These are phyloP conservation scores for Alloscopus bannaensis DNA, from an alignment of 2,888 invertebrate species.

Conservation along the genomic window DNA sequence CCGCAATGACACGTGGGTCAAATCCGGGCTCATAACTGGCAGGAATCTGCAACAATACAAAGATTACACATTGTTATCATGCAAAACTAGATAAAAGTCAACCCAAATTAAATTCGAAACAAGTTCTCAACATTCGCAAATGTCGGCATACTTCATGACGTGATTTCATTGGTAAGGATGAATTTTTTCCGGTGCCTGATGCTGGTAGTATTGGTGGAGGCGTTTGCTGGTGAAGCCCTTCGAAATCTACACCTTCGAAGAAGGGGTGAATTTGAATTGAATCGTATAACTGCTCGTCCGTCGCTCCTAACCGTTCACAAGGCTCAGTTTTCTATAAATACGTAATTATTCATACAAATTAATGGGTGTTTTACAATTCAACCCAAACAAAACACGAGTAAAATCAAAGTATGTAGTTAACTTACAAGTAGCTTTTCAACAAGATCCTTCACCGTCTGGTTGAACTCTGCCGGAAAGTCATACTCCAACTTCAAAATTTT, in stretches of 20 bases:
- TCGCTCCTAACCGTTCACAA: slow-evolving; percentile 86
- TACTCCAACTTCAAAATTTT: slow-evolving; percentile 94
- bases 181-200: neutral
- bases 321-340: slow-evolving; percentile 82
- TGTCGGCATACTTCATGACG: neutral
- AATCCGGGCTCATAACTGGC: slow-evolving; percentile 65
- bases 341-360: slow-evolving; percentile 28
- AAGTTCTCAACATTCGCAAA: too few relatives aligned
- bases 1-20: slow-evolving; percentile 67
- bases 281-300: slow-evolving; percentile 84
- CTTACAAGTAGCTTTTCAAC: slow-evolving; percentile 87
- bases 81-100: too few relatives aligned
- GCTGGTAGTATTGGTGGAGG: slow-evolving; percentile 74
- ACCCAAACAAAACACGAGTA: slow-evolving; percentile 5
- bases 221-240: slow-evolving; percentile 86
- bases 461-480: slow-evolving; percentile 94
- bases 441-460: slow-evolving; percentile 89
- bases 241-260: slow-evolving; percentile 90
- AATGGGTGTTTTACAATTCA: slow-evolving; percentile 14
- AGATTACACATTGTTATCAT: too few relatives aligned
- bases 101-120: too few relatives aligned
- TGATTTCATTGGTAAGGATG: slow-evolving; percentile 3
- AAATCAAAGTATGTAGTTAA: too few relatives aligned
- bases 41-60: slow-evolving; percentile 44
- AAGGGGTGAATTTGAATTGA: slow-evolving; percentile 91